phyloP scores from a whole-genome alignment of 2,797 vertebrate species.

The Danio kyathit region DNA sequence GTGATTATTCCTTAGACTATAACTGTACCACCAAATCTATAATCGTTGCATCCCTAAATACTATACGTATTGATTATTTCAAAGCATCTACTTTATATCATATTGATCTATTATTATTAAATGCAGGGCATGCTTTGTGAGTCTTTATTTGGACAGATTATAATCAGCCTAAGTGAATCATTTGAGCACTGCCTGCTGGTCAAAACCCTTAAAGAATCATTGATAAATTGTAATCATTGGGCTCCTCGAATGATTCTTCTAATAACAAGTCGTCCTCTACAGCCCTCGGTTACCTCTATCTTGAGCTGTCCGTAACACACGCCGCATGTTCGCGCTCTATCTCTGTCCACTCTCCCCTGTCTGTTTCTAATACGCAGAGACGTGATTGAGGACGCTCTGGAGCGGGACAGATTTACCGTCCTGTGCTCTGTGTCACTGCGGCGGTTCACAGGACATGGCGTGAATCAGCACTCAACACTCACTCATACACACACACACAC shows the following conservation, averaged over 20 bases:
- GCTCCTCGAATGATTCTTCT: background rate
- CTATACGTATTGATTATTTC: too few species aligned
- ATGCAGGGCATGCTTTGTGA: too few species aligned
- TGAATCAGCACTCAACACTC: slow-evolving; percentile 37
- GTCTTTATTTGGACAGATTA: too few species aligned
- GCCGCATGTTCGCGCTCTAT: background rate
- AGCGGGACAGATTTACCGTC: slow-evolving; percentile 59
- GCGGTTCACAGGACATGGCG: slow-evolving; percentile 36
- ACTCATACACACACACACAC: slow-evolving; percentile 1
- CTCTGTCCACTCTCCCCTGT: background rate
- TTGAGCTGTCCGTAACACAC: background rate
- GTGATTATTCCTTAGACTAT: too few species aligned
- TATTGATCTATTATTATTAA: too few species aligned
- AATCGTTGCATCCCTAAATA: too few species aligned
- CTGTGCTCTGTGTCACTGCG: slow-evolving; percentile 43
- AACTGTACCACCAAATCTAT: too few species aligned
- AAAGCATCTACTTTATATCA: too few species aligned
- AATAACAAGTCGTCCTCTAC: background rate
- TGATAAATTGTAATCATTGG: background rate
- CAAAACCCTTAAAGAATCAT: background rate
- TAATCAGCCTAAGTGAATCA: too few species aligned
- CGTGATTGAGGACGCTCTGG: slow-evolving; percentile 29
- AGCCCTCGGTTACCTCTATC: background rate
- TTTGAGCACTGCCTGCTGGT: too few species aligned
- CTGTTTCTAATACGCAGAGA: slow-evolving; percentile 29